A percentile compares a stretch with the other conserved stretches of the same genome.
phyloP scores from a whole-genome alignment of 1,140 invertebrate species.

The Drosophila teissieri region DNA sequence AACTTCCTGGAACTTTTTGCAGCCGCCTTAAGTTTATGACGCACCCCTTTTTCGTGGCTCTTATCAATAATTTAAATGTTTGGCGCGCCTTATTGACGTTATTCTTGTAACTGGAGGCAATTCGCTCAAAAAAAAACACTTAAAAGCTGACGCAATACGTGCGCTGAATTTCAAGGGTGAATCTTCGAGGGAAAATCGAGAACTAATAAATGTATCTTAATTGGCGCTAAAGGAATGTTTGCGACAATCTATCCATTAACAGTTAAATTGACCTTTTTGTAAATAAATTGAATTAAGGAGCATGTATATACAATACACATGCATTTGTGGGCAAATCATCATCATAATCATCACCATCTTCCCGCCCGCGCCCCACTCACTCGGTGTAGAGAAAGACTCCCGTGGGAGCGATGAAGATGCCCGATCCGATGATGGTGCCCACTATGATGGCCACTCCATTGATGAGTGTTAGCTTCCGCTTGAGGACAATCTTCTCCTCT shows the following conservation, averaged over 20 bases:
- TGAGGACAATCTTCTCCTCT: slow-evolving; percentile 87
- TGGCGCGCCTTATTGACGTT: slow-evolving; percentile 13
- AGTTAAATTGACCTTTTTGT: slow-evolving; percentile 46
- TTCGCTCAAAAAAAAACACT: slow-evolving; percentile 6
- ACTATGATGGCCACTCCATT: slow-evolving; percentile 95
- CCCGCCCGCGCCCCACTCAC: slow-evolving; percentile 82
- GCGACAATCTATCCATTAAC: slow-evolving; percentile 32
- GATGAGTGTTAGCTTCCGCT: slow-evolving; percentile 92
- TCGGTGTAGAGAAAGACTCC: slow-evolving; percentile 88
- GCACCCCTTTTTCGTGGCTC: slow-evolving; percentile 10
- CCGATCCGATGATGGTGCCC: slow-evolving; percentile 93
- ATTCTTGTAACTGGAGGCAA: slow-evolving; percentile 54
- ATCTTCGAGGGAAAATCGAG: slow-evolving; percentile 51
- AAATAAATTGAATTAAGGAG: slow-evolving; percentile 50
- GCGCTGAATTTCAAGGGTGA: slow-evolving; percentile 36
- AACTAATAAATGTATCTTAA: slow-evolving; percentile 52
- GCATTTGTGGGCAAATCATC: not conserved
- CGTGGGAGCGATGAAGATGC: slow-evolving; percentile 93
- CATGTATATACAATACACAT: slow-evolving; percentile 8
- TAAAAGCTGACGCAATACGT: slow-evolving; percentile 69
- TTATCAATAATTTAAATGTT: slow-evolving; percentile 24
- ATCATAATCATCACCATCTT: not conserved
- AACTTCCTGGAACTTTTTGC: slow-evolving; percentile 3
- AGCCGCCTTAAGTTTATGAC: slow-evolving; percentile 6
- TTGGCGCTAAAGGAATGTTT: slow-evolving; percentile 38